Evolutionary conservation across 2,888 invertebrate genomes (phyloP).

Genomic region (Dynastes maya): DNA sequence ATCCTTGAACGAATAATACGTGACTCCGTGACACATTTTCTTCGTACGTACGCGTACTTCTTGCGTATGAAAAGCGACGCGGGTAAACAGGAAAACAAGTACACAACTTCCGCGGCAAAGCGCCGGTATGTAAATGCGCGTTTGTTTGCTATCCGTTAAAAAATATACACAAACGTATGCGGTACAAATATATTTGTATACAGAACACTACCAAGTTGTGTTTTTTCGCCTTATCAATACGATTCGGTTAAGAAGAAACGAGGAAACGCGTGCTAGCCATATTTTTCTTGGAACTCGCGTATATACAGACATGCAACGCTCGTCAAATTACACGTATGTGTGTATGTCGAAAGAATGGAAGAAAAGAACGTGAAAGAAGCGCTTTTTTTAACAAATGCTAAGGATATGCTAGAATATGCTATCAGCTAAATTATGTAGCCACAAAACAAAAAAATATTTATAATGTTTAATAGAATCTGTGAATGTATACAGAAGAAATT

Average conservation of each 20-base stretch:
- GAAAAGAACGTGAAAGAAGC: background rate
- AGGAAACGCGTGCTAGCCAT: background rate
- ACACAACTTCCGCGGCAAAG: constrained; percentile 26
- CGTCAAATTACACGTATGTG: background rate
- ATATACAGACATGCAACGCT: no score
- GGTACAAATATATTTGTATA: constrained; percentile 1
- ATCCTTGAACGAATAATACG: constrained; percentile 31
- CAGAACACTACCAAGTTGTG: constrained; percentile 23
- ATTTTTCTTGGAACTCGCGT: constrained; percentile 1
- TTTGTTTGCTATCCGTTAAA: constrained; percentile 19
- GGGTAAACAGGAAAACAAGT: constrained; percentile 35
- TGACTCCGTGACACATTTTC: constrained; percentile 25
- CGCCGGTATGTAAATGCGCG: constrained; percentile 23
- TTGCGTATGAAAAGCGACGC: constrained; percentile 13
- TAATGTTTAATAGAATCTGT: no score
- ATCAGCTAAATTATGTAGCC: no score
- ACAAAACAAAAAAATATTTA: no score
- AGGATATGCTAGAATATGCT: no score
- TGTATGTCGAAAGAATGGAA: background rate
- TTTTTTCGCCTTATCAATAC: constrained; percentile 22
- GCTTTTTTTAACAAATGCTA: no score
- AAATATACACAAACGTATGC: background rate
- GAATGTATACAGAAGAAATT: no score
- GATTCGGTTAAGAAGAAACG: background rate
- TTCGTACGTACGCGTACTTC: constrained; percentile 2